A percentile compares a stretch with the other conserved stretches of the same genome.
phyloP scores from a whole-genome alignment of 2,888 invertebrate species.

The Fragum fragum region DNA sequence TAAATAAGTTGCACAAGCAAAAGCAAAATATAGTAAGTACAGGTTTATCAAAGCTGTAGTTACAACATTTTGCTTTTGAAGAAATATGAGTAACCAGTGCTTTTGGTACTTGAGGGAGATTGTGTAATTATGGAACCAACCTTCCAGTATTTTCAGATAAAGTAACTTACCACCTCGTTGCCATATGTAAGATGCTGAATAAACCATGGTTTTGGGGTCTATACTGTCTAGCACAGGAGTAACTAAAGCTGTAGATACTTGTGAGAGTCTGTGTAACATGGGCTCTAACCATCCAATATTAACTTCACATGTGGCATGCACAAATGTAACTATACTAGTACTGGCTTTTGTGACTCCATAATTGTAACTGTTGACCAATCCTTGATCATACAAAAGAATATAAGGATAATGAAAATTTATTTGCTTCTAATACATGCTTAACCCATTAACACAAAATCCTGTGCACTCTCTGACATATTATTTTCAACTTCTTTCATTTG shows the following conservation, averaged over 20 bases:
- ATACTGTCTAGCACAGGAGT: conserved; percentile 88
- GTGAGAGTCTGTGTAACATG: conserved; percentile 85
- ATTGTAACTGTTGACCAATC: conserved; percentile 70
- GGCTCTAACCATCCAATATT: conserved; percentile 86
- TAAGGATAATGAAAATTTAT: not conserved
- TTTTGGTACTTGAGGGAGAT: too few relatives aligned
- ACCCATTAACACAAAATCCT: too few relatives aligned
- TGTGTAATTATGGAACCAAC: too few relatives aligned
- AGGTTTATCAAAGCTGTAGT: too few relatives aligned
- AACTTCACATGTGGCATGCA: conserved; percentile 78
- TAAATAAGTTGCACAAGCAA: too few relatives aligned
- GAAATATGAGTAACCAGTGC: too few relatives aligned
- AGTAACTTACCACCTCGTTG: conserved; percentile 86
- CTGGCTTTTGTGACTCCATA: conserved; percentile 83
- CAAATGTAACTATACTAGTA: conserved; percentile 74
- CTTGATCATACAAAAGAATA: conserved; percentile 47
- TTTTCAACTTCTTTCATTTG: too few relatives aligned
- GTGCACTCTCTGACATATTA: too few relatives aligned
- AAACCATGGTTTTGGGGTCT: conserved; percentile 86
- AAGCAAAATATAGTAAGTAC: too few relatives aligned
- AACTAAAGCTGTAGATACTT: conserved; percentile 79
- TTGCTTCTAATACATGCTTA: too few relatives aligned
- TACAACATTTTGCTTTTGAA: too few relatives aligned
- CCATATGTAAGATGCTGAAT: conserved; percentile 82
- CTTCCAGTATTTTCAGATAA: too few relatives aligned